Conservation (phyloP, 2,113 vertebrate species). For the Phyllostomus discolor region DNA sequence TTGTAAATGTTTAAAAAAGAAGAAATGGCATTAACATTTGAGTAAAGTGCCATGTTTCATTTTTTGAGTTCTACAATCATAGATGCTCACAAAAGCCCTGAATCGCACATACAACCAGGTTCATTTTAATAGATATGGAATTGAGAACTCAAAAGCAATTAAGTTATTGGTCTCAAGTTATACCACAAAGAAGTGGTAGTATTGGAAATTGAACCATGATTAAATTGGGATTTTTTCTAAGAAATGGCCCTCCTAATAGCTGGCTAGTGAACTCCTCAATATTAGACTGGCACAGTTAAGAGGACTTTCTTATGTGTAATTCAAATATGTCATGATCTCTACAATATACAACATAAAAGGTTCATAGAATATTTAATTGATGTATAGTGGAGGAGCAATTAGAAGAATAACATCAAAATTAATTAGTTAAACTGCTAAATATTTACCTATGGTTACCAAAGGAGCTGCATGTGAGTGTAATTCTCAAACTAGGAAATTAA, state of each 20-base stretch:
- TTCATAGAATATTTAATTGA: not conserved
- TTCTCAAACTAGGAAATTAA: not conserved
- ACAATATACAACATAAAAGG: not conserved
- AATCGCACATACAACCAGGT: not conserved
- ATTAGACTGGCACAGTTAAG: not conserved
- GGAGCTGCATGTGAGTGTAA: rapidly evolving
- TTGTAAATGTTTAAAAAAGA: not conserved
- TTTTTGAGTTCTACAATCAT: not conserved
- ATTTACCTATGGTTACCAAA: not conserved
- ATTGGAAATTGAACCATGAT: not conserved
- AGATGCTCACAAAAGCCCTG: not conserved
- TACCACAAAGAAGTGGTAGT: not conserved
- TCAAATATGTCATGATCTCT: not conserved
- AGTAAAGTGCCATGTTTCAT: not conserved
- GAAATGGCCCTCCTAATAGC: not conserved
- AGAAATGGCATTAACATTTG: not conserved
- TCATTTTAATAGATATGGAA: not conserved
- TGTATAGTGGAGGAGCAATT: not conserved
- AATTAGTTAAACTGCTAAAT: not conserved
- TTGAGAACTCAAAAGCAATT: not conserved
- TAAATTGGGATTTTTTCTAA: not conserved
- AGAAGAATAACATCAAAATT: not conserved
- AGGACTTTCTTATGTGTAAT: not conserved
- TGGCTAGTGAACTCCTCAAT: rapidly evolving
- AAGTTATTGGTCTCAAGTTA: not conserved